Percentiles rank a stretch among this genome's conserved stretches.
Evolutionary conservation across 2,888 invertebrate species (phyloP).

Genomic region (Monoplex corrugatus): DNA sequence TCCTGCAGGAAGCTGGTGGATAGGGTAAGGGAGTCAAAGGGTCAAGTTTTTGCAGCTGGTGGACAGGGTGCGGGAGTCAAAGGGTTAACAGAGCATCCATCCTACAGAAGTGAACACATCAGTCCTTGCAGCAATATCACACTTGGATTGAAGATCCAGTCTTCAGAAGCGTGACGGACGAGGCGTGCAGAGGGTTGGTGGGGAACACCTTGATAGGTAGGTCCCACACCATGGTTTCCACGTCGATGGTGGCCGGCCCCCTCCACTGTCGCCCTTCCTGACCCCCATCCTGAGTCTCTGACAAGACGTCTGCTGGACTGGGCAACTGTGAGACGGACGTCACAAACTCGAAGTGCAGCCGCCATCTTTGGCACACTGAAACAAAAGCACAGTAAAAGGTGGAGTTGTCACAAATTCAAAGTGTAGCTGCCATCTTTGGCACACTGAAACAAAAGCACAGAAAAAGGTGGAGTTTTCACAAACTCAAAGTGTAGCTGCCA

Average conservation of each 20-base stretch:
- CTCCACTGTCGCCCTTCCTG: slow-evolving; percentile 87
- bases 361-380: slow-evolving; percentile 93
- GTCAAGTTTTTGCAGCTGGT: not conserved
- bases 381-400: too few species aligned
- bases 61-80: not conserved
- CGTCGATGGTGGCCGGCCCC: slow-evolving; percentile 92
- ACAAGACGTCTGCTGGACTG: slow-evolving; percentile 82
- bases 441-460: too few species aligned
- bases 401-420: too few species aligned
- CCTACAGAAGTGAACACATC: too few species aligned
- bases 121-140: slow-evolving; percentile 2
- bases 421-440: too few species aligned
- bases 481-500: too few species aligned
- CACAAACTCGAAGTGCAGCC: slow-evolving; percentile 97
- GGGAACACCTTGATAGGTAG: slow-evolving; percentile 96
- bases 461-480: too few species aligned
- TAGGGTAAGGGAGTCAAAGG: not conserved
- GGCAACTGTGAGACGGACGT: slow-evolving; percentile 75
- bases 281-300: slow-evolving; percentile 82
- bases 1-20: not conserved
- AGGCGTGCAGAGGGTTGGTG: slow-evolving; percentile 87
- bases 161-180: slow-evolving; percentile 74
- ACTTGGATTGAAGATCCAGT: slow-evolving; percentile 59
- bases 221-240: slow-evolving; percentile 99
- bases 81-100: not conserved